Base-by-base conservation (phyloP, 2,888 invertebrate genomes). In the Metacarcinus magister region DNA sequence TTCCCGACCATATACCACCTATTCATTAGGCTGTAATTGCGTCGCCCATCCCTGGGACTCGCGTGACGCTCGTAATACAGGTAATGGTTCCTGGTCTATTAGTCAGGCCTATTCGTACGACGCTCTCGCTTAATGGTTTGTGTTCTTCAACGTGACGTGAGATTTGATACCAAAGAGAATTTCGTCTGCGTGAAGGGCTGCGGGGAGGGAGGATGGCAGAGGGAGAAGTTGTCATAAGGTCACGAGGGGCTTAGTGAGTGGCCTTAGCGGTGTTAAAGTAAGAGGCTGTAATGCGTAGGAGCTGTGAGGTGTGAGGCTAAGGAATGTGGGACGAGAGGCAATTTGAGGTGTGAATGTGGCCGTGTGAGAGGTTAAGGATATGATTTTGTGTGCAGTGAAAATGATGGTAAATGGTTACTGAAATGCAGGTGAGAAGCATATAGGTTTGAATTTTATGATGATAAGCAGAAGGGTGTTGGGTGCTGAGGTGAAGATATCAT, bases 1-100 rank as follows among this genome's bases (percentile, higher is more conserved):
- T 87, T 87, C 87, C 87, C 87, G 39, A 39, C 87, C 87, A 32
- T 87, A 87, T 16, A 39, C 87, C 87, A 16, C 39, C 87, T 87
- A 32, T 39, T 87, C 87, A 87, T 87, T 87, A 87, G 87, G 87
- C 23, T 87, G 87, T 87, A 87, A 87, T 87, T 87, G 87, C 87
- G 87, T 39, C 87, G 5, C 87, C 23, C 87, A 10, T 32, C 87
- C 39, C 87, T 39, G 13, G 8, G 87, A 87, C 32, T 87, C 32
- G 87, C 87, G 87, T 87, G 87, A 87, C 87, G 10, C 87, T 4
- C 87, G 39, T 87, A 87, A 87, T 87, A 87, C 87, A 87, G 32
- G 87, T 39, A 87, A 87, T 87, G 87, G 87, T 39, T 16, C 32
- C 87, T 39, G 39, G 87, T 87, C 87, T 87, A 87, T 87, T 87